Conservation (phyloP, 2,113 vertebrate species). For the Periophthalmus modestus region DNA sequence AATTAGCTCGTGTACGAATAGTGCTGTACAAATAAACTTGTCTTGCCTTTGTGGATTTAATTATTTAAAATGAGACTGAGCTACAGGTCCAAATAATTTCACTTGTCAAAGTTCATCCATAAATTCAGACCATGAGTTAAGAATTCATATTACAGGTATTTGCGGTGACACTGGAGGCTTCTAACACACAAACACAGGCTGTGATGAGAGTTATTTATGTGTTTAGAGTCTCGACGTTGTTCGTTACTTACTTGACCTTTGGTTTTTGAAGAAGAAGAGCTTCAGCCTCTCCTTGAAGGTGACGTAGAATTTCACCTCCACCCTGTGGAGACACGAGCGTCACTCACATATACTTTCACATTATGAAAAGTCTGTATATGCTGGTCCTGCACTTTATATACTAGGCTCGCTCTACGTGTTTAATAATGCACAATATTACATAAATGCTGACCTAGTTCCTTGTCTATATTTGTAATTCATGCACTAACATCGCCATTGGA, state of each 20-base stretch:
- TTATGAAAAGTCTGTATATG: not conserved
- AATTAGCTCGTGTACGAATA: no score
- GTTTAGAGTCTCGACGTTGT: not conserved
- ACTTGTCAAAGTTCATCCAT: no score
- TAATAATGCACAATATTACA: constrained; percentile 19
- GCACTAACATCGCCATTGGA: not conserved
- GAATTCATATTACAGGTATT: no score
- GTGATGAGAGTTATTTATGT: no score
- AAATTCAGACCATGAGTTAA: no score
- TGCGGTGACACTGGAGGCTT: no score
- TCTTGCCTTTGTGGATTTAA: no score
- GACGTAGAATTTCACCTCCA: constrained; percentile 98
- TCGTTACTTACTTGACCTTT: constrained; percentile 94
- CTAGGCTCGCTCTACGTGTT: not conserved
- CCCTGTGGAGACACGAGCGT: constrained; percentile 76
- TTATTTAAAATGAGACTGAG: no score
- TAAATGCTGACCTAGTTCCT: not conserved
- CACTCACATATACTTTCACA: not conserved
- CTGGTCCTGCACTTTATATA: not conserved
- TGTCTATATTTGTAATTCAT: not conserved
- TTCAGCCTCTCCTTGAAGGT: constrained; percentile 98
- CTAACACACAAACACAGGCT: no score
- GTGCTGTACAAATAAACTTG: no score
- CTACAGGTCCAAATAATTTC: no score
- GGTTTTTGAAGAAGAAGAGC: constrained; percentile 99